Conservation (phyloP, 2,888 invertebrate genomes). For the Syrista parreyssii region DNA sequence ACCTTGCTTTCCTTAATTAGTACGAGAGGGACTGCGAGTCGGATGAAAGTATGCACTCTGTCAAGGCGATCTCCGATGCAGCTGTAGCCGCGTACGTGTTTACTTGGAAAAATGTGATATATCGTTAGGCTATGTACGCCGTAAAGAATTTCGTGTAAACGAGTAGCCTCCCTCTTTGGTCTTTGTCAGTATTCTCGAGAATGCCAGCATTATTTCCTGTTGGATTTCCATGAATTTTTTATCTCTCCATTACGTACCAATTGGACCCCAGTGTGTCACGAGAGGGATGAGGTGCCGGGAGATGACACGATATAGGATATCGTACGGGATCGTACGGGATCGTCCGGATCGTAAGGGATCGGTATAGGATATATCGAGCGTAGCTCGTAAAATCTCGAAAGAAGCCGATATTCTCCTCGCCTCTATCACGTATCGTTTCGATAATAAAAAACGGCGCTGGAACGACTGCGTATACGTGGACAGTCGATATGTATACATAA, state of each 20-base stretch:
- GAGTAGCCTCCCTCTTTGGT: neutral
- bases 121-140: conserved; percentile 7
- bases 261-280: neutral
- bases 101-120: conserved; percentile 52
- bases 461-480: neutral
- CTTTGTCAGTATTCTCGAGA: neutral
- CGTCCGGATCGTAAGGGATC: neutral
- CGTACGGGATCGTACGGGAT: neutral
- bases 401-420: conserved; percentile 22
- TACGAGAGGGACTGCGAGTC: conserved; percentile 57
- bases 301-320: neutral
- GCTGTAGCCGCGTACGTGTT: conserved; percentile 50
- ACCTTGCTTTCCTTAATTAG: conserved; percentile 64
- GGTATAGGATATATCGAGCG: neutral
- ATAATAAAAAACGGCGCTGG: neutral
- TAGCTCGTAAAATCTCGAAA: conserved; percentile 21
- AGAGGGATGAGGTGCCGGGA: neutral
- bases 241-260: neutral
- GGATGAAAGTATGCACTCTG: conserved; percentile 51
- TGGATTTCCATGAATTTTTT: neutral
- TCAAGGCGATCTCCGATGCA: conserved; percentile 36
- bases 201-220: neutral
- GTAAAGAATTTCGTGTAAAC: conserved; percentile 16
- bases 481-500: neutral
- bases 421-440: conserved; percentile 11